Conservation (phyloP, 2,113 vertebrate species). For the Herpetotheres cachinnans region DNA sequence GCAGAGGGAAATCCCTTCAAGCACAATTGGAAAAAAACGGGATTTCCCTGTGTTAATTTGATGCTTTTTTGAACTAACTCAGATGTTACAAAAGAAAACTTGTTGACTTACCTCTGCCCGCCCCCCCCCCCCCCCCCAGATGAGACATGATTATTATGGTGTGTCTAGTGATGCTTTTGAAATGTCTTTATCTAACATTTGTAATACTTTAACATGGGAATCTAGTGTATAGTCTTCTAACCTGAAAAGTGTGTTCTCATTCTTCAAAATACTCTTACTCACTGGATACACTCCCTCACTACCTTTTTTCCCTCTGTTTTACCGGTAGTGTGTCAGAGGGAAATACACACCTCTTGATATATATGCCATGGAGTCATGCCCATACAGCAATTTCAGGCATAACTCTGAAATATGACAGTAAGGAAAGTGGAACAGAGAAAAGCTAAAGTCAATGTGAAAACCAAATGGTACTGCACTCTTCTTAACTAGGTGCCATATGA, state of each 20-base stretch:
- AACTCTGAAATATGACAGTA: background rate
- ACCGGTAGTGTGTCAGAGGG: background rate
- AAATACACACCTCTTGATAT: background rate
- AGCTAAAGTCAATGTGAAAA: background rate
- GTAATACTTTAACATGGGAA: rapidly evolving
- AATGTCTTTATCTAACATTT: background rate
- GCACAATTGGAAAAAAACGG: background rate
- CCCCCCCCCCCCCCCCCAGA: background rate
- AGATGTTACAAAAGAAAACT: background rate
- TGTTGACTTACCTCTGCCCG: background rate
- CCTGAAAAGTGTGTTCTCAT: background rate
- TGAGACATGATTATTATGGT: background rate
- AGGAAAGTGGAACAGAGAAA: background rate
- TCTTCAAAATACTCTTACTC: background rate
- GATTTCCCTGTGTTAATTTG: slow-evolving; percentile 1
- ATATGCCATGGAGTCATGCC: background rate
- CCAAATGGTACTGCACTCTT: background rate
- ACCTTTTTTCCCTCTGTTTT: background rate
- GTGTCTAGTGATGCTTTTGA: background rate
- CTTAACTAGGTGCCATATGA: background rate
- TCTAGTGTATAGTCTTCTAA: background rate
- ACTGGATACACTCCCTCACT: background rate
- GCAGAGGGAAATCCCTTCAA: slow-evolving; percentile 36
- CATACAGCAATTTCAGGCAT: background rate
- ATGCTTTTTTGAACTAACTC: background rate